A percentile compares a stretch with the other conserved stretches of the same genome.
phyloP scores from a whole-genome alignment of 2,797 vertebrate species.

The Nyctibius grandis region DNA sequence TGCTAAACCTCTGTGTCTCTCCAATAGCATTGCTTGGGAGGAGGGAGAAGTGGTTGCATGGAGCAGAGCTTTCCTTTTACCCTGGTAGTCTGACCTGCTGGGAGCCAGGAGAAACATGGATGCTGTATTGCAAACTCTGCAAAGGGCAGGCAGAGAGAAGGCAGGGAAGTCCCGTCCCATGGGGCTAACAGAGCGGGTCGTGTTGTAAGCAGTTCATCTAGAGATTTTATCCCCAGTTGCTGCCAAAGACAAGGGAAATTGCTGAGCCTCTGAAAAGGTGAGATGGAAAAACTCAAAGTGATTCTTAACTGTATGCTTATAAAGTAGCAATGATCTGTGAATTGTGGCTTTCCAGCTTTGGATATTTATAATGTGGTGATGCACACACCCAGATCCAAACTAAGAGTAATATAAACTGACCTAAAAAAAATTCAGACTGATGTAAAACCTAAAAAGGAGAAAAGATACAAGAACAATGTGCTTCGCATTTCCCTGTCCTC shows the following conservation, averaged over 20 bases:
- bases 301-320: neutral
- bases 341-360: neutral
- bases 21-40: rapidly evolving
- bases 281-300: neutral
- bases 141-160: neutral
- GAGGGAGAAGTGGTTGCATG: neutral
- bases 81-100: neutral
- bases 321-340: neutral
- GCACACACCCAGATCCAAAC: neutral
- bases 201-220: neutral
- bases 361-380: neutral
- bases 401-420: neutral
- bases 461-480: neutral
- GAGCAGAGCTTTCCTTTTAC: neutral
- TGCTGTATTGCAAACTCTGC: neutral
- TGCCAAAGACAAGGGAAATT: neutral
- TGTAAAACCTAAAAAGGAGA: neutral
- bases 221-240: neutral
- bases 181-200: neutral
- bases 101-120: neutral
- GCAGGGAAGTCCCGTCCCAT: neutral
- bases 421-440: neutral
- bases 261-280: neutral
- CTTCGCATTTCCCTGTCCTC: neutral
- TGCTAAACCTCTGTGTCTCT: neutral